phyloP scores from a whole-genome alignment of 1,140 invertebrate genomes.

The Cherax destructor region DNA sequence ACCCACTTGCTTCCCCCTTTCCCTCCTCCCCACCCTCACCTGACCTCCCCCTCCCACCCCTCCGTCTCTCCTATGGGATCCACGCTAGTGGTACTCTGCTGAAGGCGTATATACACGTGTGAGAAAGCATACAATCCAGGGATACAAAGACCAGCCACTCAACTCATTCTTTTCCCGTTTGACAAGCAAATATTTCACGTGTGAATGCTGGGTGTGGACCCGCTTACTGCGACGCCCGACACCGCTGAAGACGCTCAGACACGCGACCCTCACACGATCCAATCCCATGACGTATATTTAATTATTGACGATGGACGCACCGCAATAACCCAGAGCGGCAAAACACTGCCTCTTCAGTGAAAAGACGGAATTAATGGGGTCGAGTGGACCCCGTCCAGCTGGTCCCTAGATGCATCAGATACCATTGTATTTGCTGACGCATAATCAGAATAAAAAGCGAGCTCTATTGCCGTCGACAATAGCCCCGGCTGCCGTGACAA shows the following conservation, averaged over 20 bases:
- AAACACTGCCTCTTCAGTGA: background rate
- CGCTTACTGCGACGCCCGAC: conserved; percentile 32
- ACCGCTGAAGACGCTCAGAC: background rate
- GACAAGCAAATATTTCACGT: conserved; percentile 65
- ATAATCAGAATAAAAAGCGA: conserved; percentile 69
- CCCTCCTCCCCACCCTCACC: no score
- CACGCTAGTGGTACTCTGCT: background rate
- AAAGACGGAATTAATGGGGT: conserved; percentile 32
- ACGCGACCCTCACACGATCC: background rate
- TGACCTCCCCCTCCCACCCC: no score
- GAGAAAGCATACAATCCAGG: conserved; percentile 64
- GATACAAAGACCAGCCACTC: conserved; percentile 49
- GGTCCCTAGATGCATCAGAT: conserved; percentile 66
- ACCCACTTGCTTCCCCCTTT: no score
- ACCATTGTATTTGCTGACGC: conserved; percentile 65
- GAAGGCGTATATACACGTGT: conserved; percentile 31
- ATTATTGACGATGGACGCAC: conserved; percentile 22
- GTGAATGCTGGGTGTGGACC: conserved; percentile 28
- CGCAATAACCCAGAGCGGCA: background rate
- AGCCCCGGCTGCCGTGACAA: conserved; percentile 60
- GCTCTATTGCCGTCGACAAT: conserved; percentile 67
- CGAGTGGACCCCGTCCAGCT: conserved; percentile 18
- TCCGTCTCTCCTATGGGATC: no score
- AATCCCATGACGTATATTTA: conserved; percentile 34
- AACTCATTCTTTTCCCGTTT: conserved; percentile 58